Evolutionary conservation across 2,113 vertebrate species (phyloP), one percentile per base, ranked within the genome.

Genomic region (Podarcis muralis): DNA sequence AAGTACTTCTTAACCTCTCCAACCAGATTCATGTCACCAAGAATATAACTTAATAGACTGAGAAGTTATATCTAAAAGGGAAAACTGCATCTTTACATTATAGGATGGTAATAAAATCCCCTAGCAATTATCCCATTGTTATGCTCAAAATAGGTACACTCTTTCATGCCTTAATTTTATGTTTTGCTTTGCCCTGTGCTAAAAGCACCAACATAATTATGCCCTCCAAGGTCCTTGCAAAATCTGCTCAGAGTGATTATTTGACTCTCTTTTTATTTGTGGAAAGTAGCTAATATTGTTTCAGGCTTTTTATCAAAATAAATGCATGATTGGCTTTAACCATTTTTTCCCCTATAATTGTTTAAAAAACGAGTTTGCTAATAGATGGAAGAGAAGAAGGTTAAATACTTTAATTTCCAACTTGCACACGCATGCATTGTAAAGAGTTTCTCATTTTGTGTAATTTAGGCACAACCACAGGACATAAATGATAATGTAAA

Each of bases 231-330:
- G 92, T 95, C 91, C 74, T 85, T 1, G 22, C 81, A 94, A 96
- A 96, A 95, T 93, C 93, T 95, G 92, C 91, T 96, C 91, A 91
- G 92, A 92, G 92, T 95, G 91, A 96, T 95, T 96, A 96, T 96
- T 95, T 95, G 94, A 91, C 62, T 90, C 87, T 93, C 93, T 95
- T 95, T 93, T 94, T 88, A 94, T 96, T 96, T 97, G 95, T 93
- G 93, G 94, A 96, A 95, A 95, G 96, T 95, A 97, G 95, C 94
- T 94, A 94, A 96, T 92, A 96, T 93, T 94, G 94, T 96, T 96
- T 94, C 93, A 94, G 94, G 92, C 86, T 91, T 90, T 96, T 95
- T 96, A 95, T 96, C 95, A 96, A 96, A 97, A 96, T 94, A 97
- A 95, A 93, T 74, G 40, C 94, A 94, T 95, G 93, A 95, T 96